phyloP scores from a whole-genome alignment of 1,140 invertebrate genomes.

The Zaprionus camerounensis region DNA sequence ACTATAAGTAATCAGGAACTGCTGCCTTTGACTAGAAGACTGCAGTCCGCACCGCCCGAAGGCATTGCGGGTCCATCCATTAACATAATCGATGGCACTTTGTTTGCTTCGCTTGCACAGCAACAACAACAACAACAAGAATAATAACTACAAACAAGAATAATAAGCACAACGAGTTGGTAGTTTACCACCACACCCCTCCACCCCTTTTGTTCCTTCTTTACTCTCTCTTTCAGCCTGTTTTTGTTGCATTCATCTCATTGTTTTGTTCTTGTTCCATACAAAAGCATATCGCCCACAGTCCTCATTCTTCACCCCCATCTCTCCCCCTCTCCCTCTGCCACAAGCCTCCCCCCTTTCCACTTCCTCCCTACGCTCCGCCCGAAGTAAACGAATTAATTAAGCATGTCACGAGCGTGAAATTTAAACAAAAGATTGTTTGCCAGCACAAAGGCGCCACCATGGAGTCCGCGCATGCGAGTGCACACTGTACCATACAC shows the following conservation, averaged over 20 bases:
- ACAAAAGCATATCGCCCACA: constrained; percentile 21
- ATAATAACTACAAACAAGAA: not conserved
- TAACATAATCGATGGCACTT: constrained; percentile 76
- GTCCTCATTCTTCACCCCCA: not conserved
- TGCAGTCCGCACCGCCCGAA: constrained; percentile 15
- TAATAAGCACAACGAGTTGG: not conserved
- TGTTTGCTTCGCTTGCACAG: constrained; percentile 49
- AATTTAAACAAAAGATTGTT: constrained; percentile 72
- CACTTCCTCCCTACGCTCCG: not conserved
- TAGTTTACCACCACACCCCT: not conserved
- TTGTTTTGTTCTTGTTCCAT: constrained; percentile 17
- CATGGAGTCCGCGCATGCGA: constrained; percentile 5
- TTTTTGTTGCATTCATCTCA: constrained; percentile 24
- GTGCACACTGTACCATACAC: constrained; percentile 21
- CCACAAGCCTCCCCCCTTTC: not conserved
- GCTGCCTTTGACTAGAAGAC: constrained; percentile 33
- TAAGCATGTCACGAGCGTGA: constrained; percentile 73
- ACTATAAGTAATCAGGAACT: constrained; percentile 19
- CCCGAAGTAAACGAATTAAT: constrained; percentile 75
- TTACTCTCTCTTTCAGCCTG: not conserved
- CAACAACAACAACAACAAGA: constrained; percentile 16
- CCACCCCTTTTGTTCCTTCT: not conserved
- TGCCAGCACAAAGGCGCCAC: constrained; percentile 23
- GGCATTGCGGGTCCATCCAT: constrained; percentile 42
- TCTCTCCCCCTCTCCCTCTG: not conserved